Percentiles rank a stretch among this genome's conserved stretches.
These are phyloP conservation scores for Crossocerus cetratus DNA, from an alignment of 2,888 invertebrate species.

Conservation along the genomic window DNA sequence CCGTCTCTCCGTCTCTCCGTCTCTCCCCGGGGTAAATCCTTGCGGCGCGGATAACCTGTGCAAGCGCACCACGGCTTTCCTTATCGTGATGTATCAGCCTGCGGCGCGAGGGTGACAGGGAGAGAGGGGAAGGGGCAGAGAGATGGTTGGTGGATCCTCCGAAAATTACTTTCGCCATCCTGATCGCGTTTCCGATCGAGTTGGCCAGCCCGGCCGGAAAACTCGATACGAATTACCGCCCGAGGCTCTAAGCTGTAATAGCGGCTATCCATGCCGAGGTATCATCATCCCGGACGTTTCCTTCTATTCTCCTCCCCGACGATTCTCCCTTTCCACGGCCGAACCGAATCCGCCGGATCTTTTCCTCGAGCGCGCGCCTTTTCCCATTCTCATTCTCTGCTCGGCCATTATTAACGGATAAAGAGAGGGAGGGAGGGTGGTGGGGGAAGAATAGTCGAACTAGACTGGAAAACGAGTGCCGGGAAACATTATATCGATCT, in stretches of 20 bases:
- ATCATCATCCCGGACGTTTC: background rate
- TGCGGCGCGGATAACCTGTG: background rate
- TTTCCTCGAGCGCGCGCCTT: slow-evolving; percentile 29
- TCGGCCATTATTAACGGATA: slow-evolving; percentile 24
- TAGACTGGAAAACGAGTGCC: slow-evolving; percentile 26
- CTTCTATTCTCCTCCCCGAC: slow-evolving; percentile 20
- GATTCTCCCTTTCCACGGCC: slow-evolving; percentile 26
- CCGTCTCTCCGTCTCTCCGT: background rate
- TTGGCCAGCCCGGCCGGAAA: slow-evolving; percentile 50
- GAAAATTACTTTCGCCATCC: slow-evolving; percentile 61
- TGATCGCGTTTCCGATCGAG: slow-evolving; percentile 63
- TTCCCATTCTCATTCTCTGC: background rate
- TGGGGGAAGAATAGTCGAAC: background rate
- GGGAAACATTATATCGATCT: slow-evolving; percentile 24
- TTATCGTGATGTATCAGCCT: slow-evolving; percentile 46
- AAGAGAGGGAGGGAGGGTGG: no score
- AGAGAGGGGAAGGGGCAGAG: no score
- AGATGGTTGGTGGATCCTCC: slow-evolving; percentile 42
- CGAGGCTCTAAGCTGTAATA: slow-evolving; percentile 56
- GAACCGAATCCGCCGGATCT: slow-evolving; percentile 36
- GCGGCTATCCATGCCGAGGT: slow-evolving; percentile 44
- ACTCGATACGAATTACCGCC: slow-evolving; percentile 65
- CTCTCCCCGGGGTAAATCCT: background rate
- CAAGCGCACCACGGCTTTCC: slow-evolving; percentile 16
- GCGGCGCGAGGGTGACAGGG: slow-evolving; percentile 9